Percentiles rank a stretch among this genome's conserved stretches.
These are phyloP conservation scores for Gnathonemus echidnorhynchus DNA, from an alignment of 2,113 vertebrate genomes.

Conservation along the genomic window DNA sequence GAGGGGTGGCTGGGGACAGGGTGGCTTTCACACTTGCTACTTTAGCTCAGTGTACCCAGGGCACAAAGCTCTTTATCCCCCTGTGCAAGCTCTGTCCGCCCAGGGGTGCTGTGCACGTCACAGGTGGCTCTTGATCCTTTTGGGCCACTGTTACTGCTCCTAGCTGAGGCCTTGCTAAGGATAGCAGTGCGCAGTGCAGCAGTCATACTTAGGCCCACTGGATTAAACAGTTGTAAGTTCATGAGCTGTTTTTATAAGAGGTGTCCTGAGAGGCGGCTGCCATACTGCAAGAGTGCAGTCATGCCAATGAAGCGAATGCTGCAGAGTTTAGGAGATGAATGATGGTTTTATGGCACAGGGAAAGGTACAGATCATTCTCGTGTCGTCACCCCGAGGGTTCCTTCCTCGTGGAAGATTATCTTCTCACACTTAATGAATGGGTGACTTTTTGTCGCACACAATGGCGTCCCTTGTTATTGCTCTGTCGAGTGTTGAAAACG, in stretches of 20 bases:
- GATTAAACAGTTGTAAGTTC: background rate
- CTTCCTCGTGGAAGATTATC: background rate
- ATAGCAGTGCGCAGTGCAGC: background rate
- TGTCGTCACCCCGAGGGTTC: background rate
- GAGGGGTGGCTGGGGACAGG: constrained; percentile 36
- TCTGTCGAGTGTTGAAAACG: background rate
- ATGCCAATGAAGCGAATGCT: background rate
- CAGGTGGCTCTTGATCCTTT: background rate
- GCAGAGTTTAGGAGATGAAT: background rate
- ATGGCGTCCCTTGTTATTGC: background rate
- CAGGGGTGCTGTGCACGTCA: constrained; percentile 7
- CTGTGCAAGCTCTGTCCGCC: constrained; percentile 46
- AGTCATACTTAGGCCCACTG: background rate
- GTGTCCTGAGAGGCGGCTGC: background rate
- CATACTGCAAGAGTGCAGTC: too few species aligned
- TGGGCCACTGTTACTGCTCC: background rate
- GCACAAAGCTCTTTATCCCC: constrained; percentile 58
- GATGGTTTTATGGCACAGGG: background rate
- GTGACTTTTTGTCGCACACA: background rate
- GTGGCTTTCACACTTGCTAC: constrained; percentile 60
- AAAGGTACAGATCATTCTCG: background rate
- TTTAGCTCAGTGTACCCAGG: constrained; percentile 45
- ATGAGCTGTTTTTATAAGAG: background rate
- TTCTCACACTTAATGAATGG: background rate
- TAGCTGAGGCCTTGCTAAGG: background rate